Percentiles rank a stretch among this genome's conserved stretches.
Evolutionary conservation across 1,140 invertebrate species (phyloP).

Genomic region (Habropoda laboriosa): DNA sequence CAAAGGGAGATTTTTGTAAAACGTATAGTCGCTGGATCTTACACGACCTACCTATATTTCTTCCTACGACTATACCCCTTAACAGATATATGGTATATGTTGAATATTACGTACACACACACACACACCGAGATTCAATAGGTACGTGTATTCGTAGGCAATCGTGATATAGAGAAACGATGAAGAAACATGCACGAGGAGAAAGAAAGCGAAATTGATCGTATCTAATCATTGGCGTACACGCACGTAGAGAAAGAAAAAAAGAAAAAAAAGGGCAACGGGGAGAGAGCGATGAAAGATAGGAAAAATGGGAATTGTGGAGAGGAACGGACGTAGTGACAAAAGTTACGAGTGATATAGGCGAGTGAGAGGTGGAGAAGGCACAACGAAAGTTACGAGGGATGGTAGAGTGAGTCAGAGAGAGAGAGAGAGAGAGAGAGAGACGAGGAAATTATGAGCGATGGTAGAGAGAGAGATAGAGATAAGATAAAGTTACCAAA

Average conservation of each 20-base stretch:
- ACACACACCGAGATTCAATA: too few species aligned
- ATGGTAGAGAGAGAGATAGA: background rate
- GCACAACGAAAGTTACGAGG: background rate
- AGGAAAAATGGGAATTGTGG: background rate
- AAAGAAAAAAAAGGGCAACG: too few species aligned
- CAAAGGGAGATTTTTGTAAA: background rate
- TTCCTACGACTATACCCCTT: too few species aligned
- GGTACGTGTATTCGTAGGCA: too few species aligned
- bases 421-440: background rate
- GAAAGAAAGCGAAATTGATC: constrained; percentile 14
- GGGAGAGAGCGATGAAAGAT: too few species aligned
- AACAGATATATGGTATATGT: too few species aligned
- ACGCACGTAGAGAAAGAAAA: too few species aligned
- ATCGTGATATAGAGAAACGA: constrained; percentile 8
- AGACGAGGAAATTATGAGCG: background rate
- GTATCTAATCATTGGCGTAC: background rate
- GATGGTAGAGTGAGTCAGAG: background rate
- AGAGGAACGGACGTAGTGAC: background rate
- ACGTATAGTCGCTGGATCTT: too few species aligned
- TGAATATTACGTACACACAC: background rate
- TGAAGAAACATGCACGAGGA: background rate
- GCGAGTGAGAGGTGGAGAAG: background rate
- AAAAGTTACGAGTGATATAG: background rate
- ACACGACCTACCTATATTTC: too few species aligned
- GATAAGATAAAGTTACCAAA: too few species aligned